A percentile compares a stretch with the other conserved stretches of the same genome.
Evolutionary conservation across 1,140 invertebrate genomes (phyloP).

Genomic region (Rhyzopertha dominica): DNA sequence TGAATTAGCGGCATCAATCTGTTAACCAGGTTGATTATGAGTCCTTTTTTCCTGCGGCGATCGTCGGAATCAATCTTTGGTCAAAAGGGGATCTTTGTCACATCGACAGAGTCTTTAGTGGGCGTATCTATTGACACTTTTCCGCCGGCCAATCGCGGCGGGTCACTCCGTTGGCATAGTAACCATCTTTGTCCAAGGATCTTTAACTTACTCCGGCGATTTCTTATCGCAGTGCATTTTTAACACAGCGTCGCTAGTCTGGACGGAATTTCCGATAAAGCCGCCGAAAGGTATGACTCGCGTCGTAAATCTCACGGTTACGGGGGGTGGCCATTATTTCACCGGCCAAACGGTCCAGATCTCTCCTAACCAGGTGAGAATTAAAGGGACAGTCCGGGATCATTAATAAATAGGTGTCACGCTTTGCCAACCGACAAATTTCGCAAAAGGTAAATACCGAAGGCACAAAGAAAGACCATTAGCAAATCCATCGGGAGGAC

Average conservation of each 20-base stretch:
- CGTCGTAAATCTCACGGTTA: too few species aligned
- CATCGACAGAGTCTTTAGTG: conserved; percentile 23
- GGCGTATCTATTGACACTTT: conserved; percentile 41
- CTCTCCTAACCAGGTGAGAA: conserved; percentile 4
- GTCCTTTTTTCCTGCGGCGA: conserved; percentile 12
- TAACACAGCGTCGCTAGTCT: conserved; percentile 6
- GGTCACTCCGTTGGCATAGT: conserved; percentile 38
- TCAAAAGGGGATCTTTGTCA: conserved; percentile 23
- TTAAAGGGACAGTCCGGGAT: too few species aligned
- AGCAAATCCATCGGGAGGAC: too few species aligned
- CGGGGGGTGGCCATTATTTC: not conserved
- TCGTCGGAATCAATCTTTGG: conserved; percentile 23
- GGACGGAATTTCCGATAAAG: conserved; percentile 1
- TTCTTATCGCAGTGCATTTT: conserved; percentile 3
- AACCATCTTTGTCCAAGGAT: conserved; percentile 40
- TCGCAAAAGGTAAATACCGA: too few species aligned
- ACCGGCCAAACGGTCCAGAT: not conserved
- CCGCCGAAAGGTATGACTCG: not conserved
- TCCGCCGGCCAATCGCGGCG: conserved; percentile 38
- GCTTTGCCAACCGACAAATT: too few species aligned
- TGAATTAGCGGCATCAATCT: not conserved
- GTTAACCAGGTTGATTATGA: conserved; percentile 6
- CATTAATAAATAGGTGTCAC: too few species aligned
- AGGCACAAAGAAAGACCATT: too few species aligned
- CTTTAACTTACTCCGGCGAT: conserved; percentile 15